Percentiles rank a stretch among this genome's conserved stretches.
phyloP scores from a whole-genome alignment of 2,888 invertebrate genomes.

The Phanerotoma sp. region DNA sequence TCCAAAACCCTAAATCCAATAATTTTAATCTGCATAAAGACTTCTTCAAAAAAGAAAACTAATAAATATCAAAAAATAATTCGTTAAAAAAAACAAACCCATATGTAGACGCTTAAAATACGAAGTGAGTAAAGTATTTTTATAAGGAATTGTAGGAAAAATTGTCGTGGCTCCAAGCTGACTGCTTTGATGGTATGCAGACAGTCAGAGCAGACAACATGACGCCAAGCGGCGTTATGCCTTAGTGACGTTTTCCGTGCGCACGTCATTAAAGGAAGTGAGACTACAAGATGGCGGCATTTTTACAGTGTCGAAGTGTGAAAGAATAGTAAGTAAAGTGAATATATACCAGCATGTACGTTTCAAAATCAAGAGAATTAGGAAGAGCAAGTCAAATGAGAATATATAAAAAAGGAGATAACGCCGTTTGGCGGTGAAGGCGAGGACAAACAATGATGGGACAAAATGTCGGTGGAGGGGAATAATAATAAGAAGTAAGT shows the following conservation, averaged over 20 bases:
- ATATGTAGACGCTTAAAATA: neutral
- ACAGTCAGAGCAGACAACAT: slow-evolving; percentile 55
- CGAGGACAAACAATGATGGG: slow-evolving; percentile 4
- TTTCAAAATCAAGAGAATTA: slow-evolving; percentile 24
- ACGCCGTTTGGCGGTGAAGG: slow-evolving; percentile 23
- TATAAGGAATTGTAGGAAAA: neutral
- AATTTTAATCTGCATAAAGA: too few relatives aligned
- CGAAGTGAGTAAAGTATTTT: neutral
- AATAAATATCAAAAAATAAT: too few relatives aligned
- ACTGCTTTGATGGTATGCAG: slow-evolving; percentile 43
- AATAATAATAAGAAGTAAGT: slow-evolving; percentile 35
- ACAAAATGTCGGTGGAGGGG: slow-evolving; percentile 35
- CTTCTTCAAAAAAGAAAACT: too few relatives aligned
- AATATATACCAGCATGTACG: too few relatives aligned
- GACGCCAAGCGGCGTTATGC: slow-evolving; percentile 54
- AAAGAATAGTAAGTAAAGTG: too few relatives aligned
- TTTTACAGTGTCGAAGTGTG: slow-evolving; percentile 48
- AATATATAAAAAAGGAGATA: slow-evolving; percentile 30
- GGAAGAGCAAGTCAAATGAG: slow-evolving; percentile 9
- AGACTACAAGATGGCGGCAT: slow-evolving; percentile 54
- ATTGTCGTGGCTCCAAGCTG: slow-evolving; percentile 50
- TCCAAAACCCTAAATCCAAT: too few relatives aligned
- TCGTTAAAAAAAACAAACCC: too few relatives aligned
- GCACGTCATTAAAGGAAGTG: slow-evolving; percentile 56
- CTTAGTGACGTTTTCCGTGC: slow-evolving; percentile 51